Percentiles rank a stretch among this genome's conserved stretches.
Conservation (phyloP, 2,113 vertebrate species). For the Gila orcuttii region DNA sequence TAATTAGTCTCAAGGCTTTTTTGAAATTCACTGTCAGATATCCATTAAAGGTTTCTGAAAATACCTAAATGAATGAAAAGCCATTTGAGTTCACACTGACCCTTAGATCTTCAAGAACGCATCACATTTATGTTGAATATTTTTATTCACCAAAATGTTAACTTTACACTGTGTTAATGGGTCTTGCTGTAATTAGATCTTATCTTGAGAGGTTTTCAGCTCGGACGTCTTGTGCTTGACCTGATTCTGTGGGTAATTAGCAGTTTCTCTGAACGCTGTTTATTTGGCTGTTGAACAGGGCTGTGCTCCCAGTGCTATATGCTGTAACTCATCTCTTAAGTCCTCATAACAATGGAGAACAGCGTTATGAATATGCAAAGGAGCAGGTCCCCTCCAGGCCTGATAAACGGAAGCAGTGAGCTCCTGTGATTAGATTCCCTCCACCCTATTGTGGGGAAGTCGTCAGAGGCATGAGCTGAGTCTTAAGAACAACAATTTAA, state of each 20-base stretch:
- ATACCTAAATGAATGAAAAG: not conserved
- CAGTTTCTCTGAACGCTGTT: slow-evolving; percentile 31
- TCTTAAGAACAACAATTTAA: slow-evolving; percentile 22
- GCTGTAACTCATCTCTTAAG: slow-evolving; percentile 41
- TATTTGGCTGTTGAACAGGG: slow-evolving; percentile 26
- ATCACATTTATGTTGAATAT: not conserved
- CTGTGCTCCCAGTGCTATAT: slow-evolving; percentile 18
- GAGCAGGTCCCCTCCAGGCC: slow-evolving; percentile 38
- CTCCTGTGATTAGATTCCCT: slow-evolving; percentile 58
- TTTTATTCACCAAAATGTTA: not conserved
- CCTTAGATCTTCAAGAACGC: not conserved
- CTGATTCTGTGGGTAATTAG: slow-evolving; percentile 44
- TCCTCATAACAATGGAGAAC: slow-evolving; percentile 41
- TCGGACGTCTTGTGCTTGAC: slow-evolving; percentile 36
- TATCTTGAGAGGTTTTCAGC: slow-evolving; percentile 16
- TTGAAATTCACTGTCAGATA: slow-evolving; percentile 18
- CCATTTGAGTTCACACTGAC: slow-evolving; percentile 12
- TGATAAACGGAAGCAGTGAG: slow-evolving; percentile 53
- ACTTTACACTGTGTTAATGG: not conserved
- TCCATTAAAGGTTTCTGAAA: slow-evolving; percentile 16
- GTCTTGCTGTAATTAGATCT: slow-evolving; percentile 26
- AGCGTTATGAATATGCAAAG: slow-evolving; percentile 53
- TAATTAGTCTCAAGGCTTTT: slow-evolving; percentile 43
- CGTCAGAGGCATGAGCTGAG: slow-evolving; percentile 36
- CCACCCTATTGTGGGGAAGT: slow-evolving; percentile 23